These are phyloP conservation scores for Thunnus thynnus DNA, from an alignment of 2,113 vertebrate genomes.

Conservation along the genomic window DNA sequence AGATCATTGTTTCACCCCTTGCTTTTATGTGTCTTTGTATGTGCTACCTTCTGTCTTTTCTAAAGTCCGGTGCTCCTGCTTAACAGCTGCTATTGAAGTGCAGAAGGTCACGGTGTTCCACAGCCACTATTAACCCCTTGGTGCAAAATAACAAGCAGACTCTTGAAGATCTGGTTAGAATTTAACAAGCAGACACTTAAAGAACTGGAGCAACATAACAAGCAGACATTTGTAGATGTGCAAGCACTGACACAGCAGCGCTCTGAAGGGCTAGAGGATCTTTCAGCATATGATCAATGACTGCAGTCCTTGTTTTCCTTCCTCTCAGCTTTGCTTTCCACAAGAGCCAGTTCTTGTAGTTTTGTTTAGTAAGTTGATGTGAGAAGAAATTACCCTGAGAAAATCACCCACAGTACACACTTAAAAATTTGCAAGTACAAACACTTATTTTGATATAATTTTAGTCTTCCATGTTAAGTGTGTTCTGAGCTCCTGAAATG, in stretches of 20 bases:
- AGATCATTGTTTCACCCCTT: neutral
- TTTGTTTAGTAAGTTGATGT: neutral
- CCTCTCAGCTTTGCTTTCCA: neutral
- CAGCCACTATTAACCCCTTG: conserved; percentile 34
- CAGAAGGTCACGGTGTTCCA: conserved; percentile 6
- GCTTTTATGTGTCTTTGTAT: neutral
- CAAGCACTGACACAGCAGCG: neutral
- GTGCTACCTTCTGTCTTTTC: neutral
- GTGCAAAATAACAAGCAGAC: conserved; percentile 47
- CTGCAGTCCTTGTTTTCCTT: neutral
- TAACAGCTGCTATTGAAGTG: conserved; percentile 1
- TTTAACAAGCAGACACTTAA: conserved; percentile 46
- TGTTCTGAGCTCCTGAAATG: neutral
- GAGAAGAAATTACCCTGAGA: neutral
- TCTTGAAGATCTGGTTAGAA: conserved; percentile 18
- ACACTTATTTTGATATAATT: neutral
- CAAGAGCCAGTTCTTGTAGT: neutral
- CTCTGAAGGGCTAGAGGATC: conserved; percentile 9
- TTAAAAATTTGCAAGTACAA: neutral
- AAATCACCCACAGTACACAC: neutral
- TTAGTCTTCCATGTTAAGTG: neutral
- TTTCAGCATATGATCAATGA: conserved; percentile 4
- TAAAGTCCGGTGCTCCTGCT: neutral
- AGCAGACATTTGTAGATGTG: conserved; percentile 19
- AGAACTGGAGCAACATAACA: neutral